Evolutionary conservation across 2,888 invertebrate species (phyloP).

Genomic region (Dryocosmus kuriphilus): DNA sequence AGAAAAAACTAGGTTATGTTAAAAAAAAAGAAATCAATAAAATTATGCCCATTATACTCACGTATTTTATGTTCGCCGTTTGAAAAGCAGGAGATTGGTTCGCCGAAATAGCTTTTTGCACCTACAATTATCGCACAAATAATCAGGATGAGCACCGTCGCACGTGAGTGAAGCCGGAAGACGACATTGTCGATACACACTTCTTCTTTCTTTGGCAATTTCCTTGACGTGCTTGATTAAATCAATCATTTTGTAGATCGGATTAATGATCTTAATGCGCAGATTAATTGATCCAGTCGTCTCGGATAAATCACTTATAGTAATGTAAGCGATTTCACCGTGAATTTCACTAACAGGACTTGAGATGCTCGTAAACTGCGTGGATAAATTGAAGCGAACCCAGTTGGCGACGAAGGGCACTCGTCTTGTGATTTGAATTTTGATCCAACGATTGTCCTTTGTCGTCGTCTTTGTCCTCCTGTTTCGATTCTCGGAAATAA

Average conservation of each 20-base stretch:
- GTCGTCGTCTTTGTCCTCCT: no score
- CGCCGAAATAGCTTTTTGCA: constrained; percentile 70
- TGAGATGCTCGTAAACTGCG: not conserved
- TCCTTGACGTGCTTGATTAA: constrained; percentile 63
- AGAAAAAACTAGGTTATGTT: not conserved
- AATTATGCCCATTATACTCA: not conserved
- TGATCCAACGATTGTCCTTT: not conserved
- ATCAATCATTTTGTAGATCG: constrained; percentile 60
- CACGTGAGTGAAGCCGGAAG: constrained; percentile 67
- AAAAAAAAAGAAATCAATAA: not conserved
- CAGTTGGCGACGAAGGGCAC: not conserved
- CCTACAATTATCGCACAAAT: constrained; percentile 68
- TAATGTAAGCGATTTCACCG: not conserved
- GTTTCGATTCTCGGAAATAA: not conserved
- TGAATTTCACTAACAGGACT: not conserved
- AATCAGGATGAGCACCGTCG: constrained; percentile 64
- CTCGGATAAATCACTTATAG: not conserved
- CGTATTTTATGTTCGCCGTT: constrained; percentile 45
- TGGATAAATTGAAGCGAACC: not conserved
- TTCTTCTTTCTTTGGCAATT: constrained; percentile 60
- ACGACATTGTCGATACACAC: constrained; percentile 59
- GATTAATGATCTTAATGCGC: not conserved
- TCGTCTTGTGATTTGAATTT: not conserved
- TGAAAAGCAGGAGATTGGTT: constrained; percentile 71
- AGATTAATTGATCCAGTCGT: not conserved